phyloP scores from a whole-genome alignment of 2,797 vertebrate genomes.

The Taeniopygia guttata region DNA sequence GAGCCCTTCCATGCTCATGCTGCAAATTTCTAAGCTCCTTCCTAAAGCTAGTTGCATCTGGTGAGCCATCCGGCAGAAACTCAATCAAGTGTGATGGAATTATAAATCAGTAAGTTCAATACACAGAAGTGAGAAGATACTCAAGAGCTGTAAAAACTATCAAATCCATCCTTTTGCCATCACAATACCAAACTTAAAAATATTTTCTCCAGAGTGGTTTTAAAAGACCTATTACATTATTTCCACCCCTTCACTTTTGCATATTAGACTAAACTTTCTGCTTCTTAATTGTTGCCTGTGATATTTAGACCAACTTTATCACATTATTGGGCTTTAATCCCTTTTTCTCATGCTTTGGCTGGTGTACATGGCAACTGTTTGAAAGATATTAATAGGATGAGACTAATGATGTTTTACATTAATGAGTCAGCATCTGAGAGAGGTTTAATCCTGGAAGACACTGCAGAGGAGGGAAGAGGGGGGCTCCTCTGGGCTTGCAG shows the following conservation, averaged over 20 bases:
- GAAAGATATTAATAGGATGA: neutral
- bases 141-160: neutral
- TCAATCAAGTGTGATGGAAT: neutral
- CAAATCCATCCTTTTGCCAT: neutral
- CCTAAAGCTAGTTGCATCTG: neutral
- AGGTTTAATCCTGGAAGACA: neutral
- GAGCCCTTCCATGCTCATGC: fast-evolving
- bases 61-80: neutral
- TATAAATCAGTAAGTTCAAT: neutral
- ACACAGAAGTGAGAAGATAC: neutral
- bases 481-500: neutral
- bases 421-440: neutral
- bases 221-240: neutral
- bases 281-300: neutral
- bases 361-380: neutral
- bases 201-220: neutral
- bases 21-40: neutral
- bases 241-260: neutral
- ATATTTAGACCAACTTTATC: neutral
- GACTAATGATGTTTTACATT: neutral
- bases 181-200: neutral
- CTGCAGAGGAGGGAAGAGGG: neutral
- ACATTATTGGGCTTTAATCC: neutral
- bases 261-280: neutral
- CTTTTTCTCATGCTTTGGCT: neutral